These are phyloP conservation scores for Nezara viridula DNA, from an alignment of 2,888 invertebrate species.

Conservation along the genomic window DNA sequence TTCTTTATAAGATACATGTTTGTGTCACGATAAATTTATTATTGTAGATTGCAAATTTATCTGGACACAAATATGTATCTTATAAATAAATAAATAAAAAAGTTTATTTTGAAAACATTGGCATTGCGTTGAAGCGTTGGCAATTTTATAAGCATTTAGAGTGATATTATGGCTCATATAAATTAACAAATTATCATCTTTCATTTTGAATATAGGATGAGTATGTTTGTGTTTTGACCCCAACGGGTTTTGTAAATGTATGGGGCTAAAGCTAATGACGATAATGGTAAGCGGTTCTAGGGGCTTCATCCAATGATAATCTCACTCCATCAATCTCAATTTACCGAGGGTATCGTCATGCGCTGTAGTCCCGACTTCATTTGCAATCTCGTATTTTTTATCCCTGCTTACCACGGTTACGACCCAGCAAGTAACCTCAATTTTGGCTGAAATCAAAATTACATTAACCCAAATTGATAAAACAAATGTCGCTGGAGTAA, in stretches of 20 bases:
- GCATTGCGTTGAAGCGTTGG: too few relatives aligned
- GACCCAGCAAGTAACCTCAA: background rate
- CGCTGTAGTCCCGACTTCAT: background rate
- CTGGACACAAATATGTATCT: too few relatives aligned
- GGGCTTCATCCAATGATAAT: background rate
- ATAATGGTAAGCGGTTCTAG: background rate
- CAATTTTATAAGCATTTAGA: background rate
- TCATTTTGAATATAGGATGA: background rate
- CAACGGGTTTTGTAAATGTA: background rate
- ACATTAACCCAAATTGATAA: background rate
- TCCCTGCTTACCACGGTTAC: background rate
- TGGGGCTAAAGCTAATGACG: background rate
- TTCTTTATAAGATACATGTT: too few relatives aligned
- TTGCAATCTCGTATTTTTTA: background rate
- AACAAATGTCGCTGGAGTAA: background rate
- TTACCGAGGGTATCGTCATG: background rate
- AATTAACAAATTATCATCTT: background rate
- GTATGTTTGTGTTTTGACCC: background rate
- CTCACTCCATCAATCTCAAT: background rate
- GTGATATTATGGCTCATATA: background rate
- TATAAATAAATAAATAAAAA: too few relatives aligned
- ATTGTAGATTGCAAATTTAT: too few relatives aligned
- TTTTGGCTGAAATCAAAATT: background rate
- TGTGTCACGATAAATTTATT: too few relatives aligned
- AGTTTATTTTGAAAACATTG: too few relatives aligned